Base-by-base conservation (phyloP, 1,140 invertebrate genomes). In the Zaprionus africanus region DNA sequence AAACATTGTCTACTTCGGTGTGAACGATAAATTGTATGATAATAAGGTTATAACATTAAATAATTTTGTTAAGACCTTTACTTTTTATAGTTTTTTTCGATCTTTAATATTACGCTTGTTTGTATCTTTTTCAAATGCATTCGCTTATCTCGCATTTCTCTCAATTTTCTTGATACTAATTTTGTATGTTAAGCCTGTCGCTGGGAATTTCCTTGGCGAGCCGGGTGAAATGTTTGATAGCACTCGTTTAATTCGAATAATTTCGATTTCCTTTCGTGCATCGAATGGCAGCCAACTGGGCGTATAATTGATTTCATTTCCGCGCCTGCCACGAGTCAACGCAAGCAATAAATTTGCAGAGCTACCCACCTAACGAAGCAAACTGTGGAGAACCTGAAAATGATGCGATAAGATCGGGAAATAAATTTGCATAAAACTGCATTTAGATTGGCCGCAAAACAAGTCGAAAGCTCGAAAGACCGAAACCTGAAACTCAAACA, bases 301-400 rank as follows among this genome's bases (percentile, higher is more conserved):
- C 85, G 84, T 84, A 81, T 88, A 88, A 88, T 88, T 88, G 84
- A 88, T 88, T 88, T 63, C 71, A 88, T 79, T 84, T 88, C 84
- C 84, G 78, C 65, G 71, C 71, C 69, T 80, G 77, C 78, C 72
- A 77, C 68, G 56, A 72, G 6, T 4, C 56, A 66, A 49, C 62
- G 56, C 69, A 64, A 77, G 69, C 78, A 79, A 82, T 87, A 87
- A 82, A 78, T 75, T 70, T 67, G 62, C 41, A 43, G 31, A 51
- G 62, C 80, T 68, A 83, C 41, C 41, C 7, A 17, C 5, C 7
- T 46, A 63, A 77, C 76, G 87, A 81, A 72, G 80, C 78, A 12
- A 22, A 58, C 15, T 34, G 53, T 63, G 67, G 61, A 74, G 79
- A 58, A 79, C 57, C 80, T 81, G 66, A 73, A 90, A 84, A 78